phyloP scores from a whole-genome alignment of 53 echinoderm and acorn worm genomes.

The Henricia sp. region DNA sequence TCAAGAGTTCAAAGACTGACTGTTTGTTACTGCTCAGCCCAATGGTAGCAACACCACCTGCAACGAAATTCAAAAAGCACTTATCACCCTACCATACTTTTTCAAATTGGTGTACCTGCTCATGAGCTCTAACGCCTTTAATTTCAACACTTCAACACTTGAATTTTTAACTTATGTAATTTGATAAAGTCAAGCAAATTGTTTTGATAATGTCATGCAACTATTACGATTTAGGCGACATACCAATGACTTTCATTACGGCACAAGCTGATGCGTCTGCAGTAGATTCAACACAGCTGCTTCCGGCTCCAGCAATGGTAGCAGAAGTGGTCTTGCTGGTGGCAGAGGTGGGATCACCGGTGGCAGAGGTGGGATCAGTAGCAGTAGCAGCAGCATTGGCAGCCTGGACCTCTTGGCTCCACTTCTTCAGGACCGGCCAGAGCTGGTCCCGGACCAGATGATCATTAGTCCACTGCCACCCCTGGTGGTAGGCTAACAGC shows the following conservation, averaged over 20 bases:
- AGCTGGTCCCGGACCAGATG: slow-evolving; percentile 72
- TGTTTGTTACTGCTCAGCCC: slow-evolving; percentile 43
- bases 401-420: slow-evolving; percentile 61
- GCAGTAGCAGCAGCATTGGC: slow-evolving; percentile 18
- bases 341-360: slow-evolving; percentile 6
- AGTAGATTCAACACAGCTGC: background rate
- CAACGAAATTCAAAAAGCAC: background rate
- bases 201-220: too few species aligned
- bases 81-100: background rate
- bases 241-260: slow-evolving; percentile 82
- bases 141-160: background rate
- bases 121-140: too few species aligned
- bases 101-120: background rate
- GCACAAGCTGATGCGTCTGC: slow-evolving; percentile 68
- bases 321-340: background rate
- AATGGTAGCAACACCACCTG: slow-evolving; percentile 55
- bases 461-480: slow-evolving; percentile 88
- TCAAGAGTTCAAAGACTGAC: slow-evolving; percentile 71
- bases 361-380: slow-evolving; percentile 5
- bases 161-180: too few species aligned
- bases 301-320: background rate
- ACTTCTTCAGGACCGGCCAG: slow-evolving; percentile 82
- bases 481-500: slow-evolving; percentile 62
- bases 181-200: too few species aligned
- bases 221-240: background rate